Base-by-base conservation (phyloP, 2,888 invertebrate genomes). In the Andrena fulva region DNA sequence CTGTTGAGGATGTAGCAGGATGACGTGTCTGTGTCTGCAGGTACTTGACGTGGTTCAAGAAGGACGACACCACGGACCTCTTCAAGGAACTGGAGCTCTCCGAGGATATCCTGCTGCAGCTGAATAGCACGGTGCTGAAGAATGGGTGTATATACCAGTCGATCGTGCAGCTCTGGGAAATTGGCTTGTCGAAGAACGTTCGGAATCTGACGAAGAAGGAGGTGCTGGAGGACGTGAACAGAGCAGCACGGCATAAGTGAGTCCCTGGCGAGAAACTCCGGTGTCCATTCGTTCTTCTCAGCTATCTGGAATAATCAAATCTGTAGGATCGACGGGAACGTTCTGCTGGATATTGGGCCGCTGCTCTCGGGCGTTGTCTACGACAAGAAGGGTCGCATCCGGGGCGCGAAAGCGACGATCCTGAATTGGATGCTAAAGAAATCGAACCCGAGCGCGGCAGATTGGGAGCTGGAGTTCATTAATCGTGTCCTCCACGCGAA, bases 131-230 rank as follows among this genome's bases (percentile, higher is more conserved):
- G 6, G 71, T 90, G 72, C 63, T 87, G 20, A 87, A 89, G n/a
- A 89, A 93, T 29, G 90, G 89, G 31, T 93, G 93, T 73, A 90
- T 94, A 66, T 93, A 93, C 80, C 93, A 93, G 76, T 93, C 93
- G n/a, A 67, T 94, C 48, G 69, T 92, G 2, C 92, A 91, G 74
- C 78, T 94, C 16, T 94, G 93, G 93, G 88, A 90, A 0, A 79
- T 72, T 1, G 42, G 85, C 8, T 78, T 84, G 63, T 70, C 66
- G 20, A 85, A 84, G 35, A 84, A 86, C 16, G 71, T 91, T 31
- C 74, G 63, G 16, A 87, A 89, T 35, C 85, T 92, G 59, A 90
- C 90, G 42, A 87, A 85, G 70, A 80, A 90, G 16, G 85, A 85
- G 74, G 81, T 92, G 52, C 82, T 92, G 10, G 77, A 84, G 0